These are phyloP conservation scores for Solen grandis DNA, from an alignment of 1,140 invertebrate species.

Conservation along the genomic window DNA sequence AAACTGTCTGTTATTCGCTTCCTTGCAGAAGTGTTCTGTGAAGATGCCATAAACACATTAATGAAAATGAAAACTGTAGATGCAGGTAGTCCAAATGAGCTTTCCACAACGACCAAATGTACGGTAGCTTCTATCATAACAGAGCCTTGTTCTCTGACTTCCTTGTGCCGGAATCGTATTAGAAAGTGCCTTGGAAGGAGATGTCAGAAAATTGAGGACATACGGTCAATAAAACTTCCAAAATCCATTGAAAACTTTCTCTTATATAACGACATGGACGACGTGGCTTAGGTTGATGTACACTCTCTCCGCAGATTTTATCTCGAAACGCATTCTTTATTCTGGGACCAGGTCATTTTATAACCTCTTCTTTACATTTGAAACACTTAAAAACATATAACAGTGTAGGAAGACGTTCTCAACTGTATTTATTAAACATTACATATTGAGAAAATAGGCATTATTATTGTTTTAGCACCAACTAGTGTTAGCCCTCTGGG, in stretches of 20 bases:
- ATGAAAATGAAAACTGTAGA: conserved; percentile 27
- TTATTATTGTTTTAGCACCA: too few species aligned
- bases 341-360: too few species aligned
- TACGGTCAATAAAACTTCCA: conserved; percentile 67
- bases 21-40: conserved; percentile 69
- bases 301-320: too few species aligned
- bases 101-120: conserved; percentile 40
- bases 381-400: too few species aligned
- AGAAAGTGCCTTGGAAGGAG: conserved; percentile 57
- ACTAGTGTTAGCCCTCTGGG: too few species aligned
- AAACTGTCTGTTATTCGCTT: conserved; percentile 65
- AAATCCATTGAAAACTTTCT: conserved; percentile 66
- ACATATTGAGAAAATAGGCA: too few species aligned
- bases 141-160: conserved; percentile 64
- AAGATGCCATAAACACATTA: conserved; percentile 69
- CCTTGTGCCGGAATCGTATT: conserved; percentile 64
- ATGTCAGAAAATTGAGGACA: conserved; percentile 46
- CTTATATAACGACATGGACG: conserved; percentile 64
- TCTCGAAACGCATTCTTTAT: too few species aligned
- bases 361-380: too few species aligned
- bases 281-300: too few species aligned
- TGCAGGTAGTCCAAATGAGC: conserved; percentile 33
- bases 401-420: too few species aligned
- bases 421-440: too few species aligned
- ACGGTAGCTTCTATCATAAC: conserved; percentile 51